These are phyloP conservation scores for Temnothorax curvispinosus DNA, from an alignment of 1,140 invertebrate species.

Conservation along the genomic window DNA sequence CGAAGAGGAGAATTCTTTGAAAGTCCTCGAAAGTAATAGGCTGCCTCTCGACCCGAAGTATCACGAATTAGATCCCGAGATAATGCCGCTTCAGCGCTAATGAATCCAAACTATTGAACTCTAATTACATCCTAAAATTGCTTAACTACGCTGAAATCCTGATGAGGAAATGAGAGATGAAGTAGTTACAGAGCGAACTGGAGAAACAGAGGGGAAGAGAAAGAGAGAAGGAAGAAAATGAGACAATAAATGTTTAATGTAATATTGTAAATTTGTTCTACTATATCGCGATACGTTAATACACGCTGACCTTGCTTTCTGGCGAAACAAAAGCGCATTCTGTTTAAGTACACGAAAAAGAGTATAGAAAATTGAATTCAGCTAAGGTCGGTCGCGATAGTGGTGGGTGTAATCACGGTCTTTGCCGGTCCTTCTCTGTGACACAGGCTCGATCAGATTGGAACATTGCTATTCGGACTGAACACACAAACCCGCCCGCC, in stretches of 20 bases:
- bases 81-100: slow-evolving; percentile 78
- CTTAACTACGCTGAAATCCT: slow-evolving; percentile 70
- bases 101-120: slow-evolving; percentile 81
- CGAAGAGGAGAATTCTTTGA: slow-evolving; percentile 73
- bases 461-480: slow-evolving; percentile 64
- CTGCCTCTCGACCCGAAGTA: slow-evolving; percentile 71
- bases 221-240: background rate
- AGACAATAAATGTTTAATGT: slow-evolving; percentile 61
- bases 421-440: slow-evolving; percentile 75
- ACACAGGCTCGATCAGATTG: slow-evolving; percentile 80
- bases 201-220: background rate
- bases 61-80: slow-evolving; percentile 79
- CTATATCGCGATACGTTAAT: background rate
- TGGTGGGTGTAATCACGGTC: slow-evolving; percentile 77
- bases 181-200: slow-evolving; percentile 22
- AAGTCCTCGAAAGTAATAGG: slow-evolving; percentile 78
- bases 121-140: slow-evolving; percentile 74
- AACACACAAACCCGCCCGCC: slow-evolving; percentile 25
- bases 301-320: background rate
- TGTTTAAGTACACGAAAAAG: slow-evolving; percentile 32
- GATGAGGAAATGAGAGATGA: slow-evolving; percentile 26
- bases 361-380: slow-evolving; percentile 58
- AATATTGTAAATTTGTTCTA: background rate
- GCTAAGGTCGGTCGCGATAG: slow-evolving; percentile 66
- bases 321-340: slow-evolving; percentile 8